A percentile compares a stretch with the other conserved stretches of the same genome.
Conservation (phyloP, 2,888 invertebrate species). For the Metallyticus violacea region DNA sequence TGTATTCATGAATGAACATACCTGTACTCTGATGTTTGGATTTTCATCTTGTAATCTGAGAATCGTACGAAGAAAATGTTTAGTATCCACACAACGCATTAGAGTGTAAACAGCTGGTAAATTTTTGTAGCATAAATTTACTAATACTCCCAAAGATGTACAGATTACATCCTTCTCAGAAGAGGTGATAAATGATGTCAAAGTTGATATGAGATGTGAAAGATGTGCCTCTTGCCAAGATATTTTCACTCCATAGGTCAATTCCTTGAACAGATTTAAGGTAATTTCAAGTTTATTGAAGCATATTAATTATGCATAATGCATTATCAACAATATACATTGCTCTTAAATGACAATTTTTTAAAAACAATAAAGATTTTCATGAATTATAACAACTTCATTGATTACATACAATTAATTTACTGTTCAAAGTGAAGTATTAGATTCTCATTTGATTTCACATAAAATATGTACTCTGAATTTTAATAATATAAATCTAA, state of each 20-base stretch:
- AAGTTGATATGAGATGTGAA: slow-evolving; percentile 60
- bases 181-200: slow-evolving; percentile 64
- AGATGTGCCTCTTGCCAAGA: slow-evolving; percentile 79
- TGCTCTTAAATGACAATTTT: too few relatives aligned
- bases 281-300: not conserved
- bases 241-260: slow-evolving; percentile 75
- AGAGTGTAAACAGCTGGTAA: slow-evolving; percentile 70
- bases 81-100: slow-evolving; percentile 68
- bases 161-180: slow-evolving; percentile 51
- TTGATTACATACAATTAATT: too few relatives aligned
- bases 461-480: too few relatives aligned
- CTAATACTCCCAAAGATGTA: slow-evolving; percentile 65
- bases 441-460: too few relatives aligned
- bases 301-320: too few relatives aligned
- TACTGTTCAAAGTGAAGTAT: too few relatives aligned
- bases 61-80: slow-evolving; percentile 61
- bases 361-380: too few relatives aligned
- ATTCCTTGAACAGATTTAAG: slow-evolving; percentile 54
- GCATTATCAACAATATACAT: too few relatives aligned
- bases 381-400: too few relatives aligned
- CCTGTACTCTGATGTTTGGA: slow-evolving; percentile 51
- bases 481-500: too few relatives aligned
- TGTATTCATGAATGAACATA: slow-evolving; percentile 34
- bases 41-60: slow-evolving; percentile 54
- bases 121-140: slow-evolving; percentile 78